Evolutionary conservation across 2,113 vertebrate species (phyloP).

Genomic region (Eretmochelys imbricata): DNA sequence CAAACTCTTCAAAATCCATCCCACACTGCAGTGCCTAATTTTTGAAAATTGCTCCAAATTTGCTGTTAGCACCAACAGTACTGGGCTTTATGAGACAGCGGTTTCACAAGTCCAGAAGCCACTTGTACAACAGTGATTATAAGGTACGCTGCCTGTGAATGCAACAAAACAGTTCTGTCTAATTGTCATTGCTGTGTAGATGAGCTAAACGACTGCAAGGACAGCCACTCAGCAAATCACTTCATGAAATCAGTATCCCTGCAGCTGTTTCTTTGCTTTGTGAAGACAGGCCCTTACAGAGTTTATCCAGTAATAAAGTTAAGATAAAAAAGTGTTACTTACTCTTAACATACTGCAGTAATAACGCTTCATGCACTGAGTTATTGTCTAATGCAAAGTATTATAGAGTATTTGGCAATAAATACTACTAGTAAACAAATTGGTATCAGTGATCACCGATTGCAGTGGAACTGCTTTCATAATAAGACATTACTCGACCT

Average conservation of each 20-base stretch:
- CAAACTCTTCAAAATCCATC: background rate
- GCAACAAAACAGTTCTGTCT: conserved; percentile 27
- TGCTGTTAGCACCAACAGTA: background rate
- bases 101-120: conserved; percentile 12
- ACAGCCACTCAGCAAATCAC: background rate
- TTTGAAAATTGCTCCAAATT: background rate
- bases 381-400: background rate
- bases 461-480: background rate
- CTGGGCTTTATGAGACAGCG: background rate
- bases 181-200: background rate
- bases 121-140: background rate
- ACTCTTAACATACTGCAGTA: background rate
- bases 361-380: background rate
- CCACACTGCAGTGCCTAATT: background rate
- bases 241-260: background rate
- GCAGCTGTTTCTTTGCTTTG: background rate
- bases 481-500: accelerated
- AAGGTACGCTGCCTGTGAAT: background rate
- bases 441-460: background rate
- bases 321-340: background rate
- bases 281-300: conserved; percentile 5
- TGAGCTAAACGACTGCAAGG: background rate
- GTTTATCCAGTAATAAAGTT: conserved; percentile 9
- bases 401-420: background rate
- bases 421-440: background rate